phyloP scores from a whole-genome alignment of 2,797 vertebrate genomes.

The Epinephelus coioides region DNA sequence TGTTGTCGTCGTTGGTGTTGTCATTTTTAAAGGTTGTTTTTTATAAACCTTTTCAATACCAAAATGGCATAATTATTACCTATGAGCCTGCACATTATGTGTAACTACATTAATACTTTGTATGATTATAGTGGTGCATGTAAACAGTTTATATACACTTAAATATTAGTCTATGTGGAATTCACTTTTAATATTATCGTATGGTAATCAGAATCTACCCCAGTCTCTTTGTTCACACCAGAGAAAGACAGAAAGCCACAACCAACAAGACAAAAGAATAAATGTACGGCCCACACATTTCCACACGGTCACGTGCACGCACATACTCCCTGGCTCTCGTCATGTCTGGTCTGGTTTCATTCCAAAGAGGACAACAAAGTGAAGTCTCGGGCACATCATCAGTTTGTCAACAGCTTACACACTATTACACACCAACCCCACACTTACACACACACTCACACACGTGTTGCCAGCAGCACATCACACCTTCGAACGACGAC shows the following conservation, averaged over 20 bases:
- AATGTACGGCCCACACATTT: conserved; percentile 25
- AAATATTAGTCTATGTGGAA: too few relatives aligned
- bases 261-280: conserved; percentile 28
- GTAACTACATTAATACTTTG: too few relatives aligned
- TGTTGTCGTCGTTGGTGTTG: too few relatives aligned
- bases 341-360: conserved; percentile 20
- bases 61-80: too few relatives aligned
- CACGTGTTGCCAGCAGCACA: conserved; percentile 12
- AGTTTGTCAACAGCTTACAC: conserved; percentile 53
- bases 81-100: too few relatives aligned
- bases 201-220: too few relatives aligned
- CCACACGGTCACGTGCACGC: not conserved
- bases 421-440: not conserved
- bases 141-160: too few relatives aligned
- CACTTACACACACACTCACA: not conserved
- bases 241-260: conserved; percentile 56
- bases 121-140: too few relatives aligned
- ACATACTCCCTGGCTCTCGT: not conserved
- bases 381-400: conserved; percentile 29
- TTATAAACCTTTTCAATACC: too few relatives aligned
- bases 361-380: conserved; percentile 21
- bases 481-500: conserved; percentile 15
- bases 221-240: conserved; percentile 64
- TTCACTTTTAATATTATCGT: too few relatives aligned
- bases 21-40: too few relatives aligned